Evolutionary conservation across 2,113 vertebrate species (phyloP), one percentile per base, ranked within the genome.

Genomic region (Gobiocypris rarus): DNA sequence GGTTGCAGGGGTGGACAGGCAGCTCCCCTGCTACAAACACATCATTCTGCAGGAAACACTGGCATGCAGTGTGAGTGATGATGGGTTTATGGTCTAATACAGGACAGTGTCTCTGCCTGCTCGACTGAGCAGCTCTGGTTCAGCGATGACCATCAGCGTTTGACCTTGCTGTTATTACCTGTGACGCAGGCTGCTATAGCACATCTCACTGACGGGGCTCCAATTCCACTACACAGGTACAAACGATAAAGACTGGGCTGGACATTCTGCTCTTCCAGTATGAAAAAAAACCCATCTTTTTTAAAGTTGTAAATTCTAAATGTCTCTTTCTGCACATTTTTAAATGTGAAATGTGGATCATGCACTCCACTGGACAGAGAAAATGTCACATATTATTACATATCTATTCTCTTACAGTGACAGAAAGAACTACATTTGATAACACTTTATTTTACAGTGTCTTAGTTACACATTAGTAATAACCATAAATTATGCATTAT

Each of bases 161-260:
- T 84, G 85, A 86, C 84, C 82, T 88, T 88, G 87, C 78, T 59
- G 78, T 73, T 67, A 11, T 61, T 84, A 61, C 45, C 75, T 59
- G 9, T 69, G 52, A 54, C 17, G 58, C 65, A 59, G 59, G 54
- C 58, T 61, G 63, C 75, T 70, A 73, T 82, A 24, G 56, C 7
- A 84, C 58, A 86, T 52, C 34, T 74, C 45, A 50, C 8, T 38
- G 34, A 58, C 7, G 54, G 70, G 38, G 10, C 19, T 13, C 31
- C 28, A 58, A 38, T 31, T 11, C 5, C 48, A 75, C 14, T 7
- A 52, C 31, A 77, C 9, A 75, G 28, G 22, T 3, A 48, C 43
- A 24, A 45, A 48, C 5, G 0, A 65, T 65, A 31, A 69, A 52
- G 24, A 4, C 50, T 75, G 8, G 14, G 15, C 50, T 38, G 9